Conservation (phyloP, 2,113 vertebrate genomes). For the Crotophaga sulcirostris region DNA sequence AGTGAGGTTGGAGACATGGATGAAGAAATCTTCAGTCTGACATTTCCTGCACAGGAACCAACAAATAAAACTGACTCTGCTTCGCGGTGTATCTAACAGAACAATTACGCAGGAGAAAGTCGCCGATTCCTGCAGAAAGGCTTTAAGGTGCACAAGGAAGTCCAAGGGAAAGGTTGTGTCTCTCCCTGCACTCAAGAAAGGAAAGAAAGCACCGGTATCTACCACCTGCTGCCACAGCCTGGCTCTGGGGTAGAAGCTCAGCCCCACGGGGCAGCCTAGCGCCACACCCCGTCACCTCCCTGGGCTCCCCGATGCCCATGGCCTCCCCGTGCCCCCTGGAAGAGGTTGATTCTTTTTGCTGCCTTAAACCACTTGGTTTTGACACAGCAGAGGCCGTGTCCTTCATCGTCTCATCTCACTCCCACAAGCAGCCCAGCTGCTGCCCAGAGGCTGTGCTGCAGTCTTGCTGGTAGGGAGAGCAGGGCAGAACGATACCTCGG, state of each 20-base stretch:
- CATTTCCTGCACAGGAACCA: accelerated
- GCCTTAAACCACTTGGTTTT: too few species aligned
- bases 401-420: too few species aligned
- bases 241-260: background rate
- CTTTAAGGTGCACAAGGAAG: background rate
- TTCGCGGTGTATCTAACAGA: background rate
- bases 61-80: background rate
- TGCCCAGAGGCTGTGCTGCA: too few species aligned
- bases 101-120: background rate
- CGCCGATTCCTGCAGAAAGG: background rate
- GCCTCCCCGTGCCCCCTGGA: accelerated
- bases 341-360: too few species aligned
- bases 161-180: background rate
- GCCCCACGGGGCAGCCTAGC: background rate
- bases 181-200: background rate
- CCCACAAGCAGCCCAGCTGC: too few species aligned
- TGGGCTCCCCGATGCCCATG: background rate
- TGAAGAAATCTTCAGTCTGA: background rate
- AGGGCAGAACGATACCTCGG: too few species aligned
- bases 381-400: too few species aligned
- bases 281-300: accelerated
- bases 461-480: too few species aligned
- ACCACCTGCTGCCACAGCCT: background rate
- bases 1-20: accelerated
- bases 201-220: background rate